Base-by-base conservation (phyloP, 1,140 invertebrate species). In the Calliopsis andreniformis region DNA sequence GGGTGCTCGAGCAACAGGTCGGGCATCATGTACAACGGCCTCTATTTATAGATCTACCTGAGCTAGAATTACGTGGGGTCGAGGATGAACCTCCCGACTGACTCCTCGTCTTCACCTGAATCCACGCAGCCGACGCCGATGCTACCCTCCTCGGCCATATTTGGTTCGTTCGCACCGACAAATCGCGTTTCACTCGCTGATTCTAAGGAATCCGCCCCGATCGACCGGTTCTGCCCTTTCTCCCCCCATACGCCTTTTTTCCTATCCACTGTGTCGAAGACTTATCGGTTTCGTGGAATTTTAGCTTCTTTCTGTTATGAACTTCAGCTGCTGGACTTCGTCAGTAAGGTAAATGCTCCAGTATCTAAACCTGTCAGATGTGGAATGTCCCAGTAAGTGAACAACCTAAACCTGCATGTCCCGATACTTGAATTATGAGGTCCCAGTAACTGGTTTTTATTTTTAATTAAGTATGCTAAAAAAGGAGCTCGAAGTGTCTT, bases 1-100 rank as follows among this genome's bases (percentile, higher is more conserved):
- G 87, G 87, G 85, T 87, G 86, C 68, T 88, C 86, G 86, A 86
- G 89, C 89, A 91, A 90, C 89, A 91, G 89, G 88, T 90, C 88
- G 86, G 35, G 85, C 84, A 85, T 83, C 86, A 86, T 86, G 83
- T 81, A 83, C 78, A 39, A 77, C 66, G 73, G 68, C 61, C 80
- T 84, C 88, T 89, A 90, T 90, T 91, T 91, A 90, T 90, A 90
- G 83, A 87, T 81, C 83, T 86, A 87, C 82, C 83, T 87, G 72
- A 84, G 86, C 73, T 89, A 85, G 84, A 90, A 86, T 90, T 89
- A 89, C 87, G 83, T 68, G 82, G 64, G 42, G 80, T 59, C 51
- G 56, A 58, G 80, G 66, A 83, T 83, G 75, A 82, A 73, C 64
- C 61, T 64, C 76, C 80, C 80, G 75, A 82, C 81, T 83, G 75